phyloP scores from a whole-genome alignment of 2,888 invertebrate species.

The Pseudococcus longispinus region DNA sequence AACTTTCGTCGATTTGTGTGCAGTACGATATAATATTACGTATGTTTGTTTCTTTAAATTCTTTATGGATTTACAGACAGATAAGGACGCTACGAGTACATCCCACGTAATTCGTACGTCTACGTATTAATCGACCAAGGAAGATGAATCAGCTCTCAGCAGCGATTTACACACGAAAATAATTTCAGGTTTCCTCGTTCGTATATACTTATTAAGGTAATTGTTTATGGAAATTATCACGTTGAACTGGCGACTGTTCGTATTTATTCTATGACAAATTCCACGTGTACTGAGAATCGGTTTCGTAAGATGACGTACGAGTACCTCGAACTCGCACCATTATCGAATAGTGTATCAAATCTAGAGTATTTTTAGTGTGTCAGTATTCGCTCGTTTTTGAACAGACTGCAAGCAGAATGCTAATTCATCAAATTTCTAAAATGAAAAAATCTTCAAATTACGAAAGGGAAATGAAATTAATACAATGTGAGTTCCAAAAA shows the following conservation, averaged over 20 bases:
- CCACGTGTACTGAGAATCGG: not conserved
- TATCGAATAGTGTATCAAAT: too few relatives aligned
- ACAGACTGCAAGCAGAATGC: too few relatives aligned
- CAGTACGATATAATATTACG: not conserved
- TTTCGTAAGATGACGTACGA: not conserved
- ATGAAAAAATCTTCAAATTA: too few relatives aligned
- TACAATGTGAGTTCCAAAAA: too few relatives aligned
- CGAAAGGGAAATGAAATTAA: too few relatives aligned
- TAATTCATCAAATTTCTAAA: too few relatives aligned
- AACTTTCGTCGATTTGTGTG: too few relatives aligned
- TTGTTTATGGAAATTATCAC: slow-evolving; percentile 6
- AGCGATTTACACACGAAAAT: not conserved
- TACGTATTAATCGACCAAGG: not conserved
- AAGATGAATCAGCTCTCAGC: slow-evolving; percentile 20
- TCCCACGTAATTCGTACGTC: not conserved
- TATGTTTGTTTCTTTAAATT: not conserved
- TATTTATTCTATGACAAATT: not conserved
- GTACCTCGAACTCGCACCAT: too few relatives aligned
- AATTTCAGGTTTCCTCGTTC: slow-evolving; percentile 2
- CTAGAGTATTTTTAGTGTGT: too few relatives aligned
- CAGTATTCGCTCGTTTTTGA: too few relatives aligned
- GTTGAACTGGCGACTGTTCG: not conserved
- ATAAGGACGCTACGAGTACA: not conserved
- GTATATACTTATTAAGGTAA: not conserved
- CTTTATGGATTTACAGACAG: not conserved